Conservation (phyloP, 2,888 invertebrate species). For the Ennomos erosarius region DNA sequence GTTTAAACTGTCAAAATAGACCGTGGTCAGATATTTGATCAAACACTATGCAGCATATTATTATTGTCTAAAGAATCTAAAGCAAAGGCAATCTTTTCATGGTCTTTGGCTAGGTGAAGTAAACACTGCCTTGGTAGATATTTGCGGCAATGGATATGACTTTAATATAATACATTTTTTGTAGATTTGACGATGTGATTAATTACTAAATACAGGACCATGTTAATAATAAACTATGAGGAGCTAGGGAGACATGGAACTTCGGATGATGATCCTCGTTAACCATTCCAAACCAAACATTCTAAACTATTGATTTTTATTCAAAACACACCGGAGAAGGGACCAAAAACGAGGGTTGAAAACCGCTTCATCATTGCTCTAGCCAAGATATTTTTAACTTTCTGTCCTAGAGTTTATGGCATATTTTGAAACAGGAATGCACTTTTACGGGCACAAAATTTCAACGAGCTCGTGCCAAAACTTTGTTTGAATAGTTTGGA, state of each 20-base stretch:
- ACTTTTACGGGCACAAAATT: constrained; percentile 38
- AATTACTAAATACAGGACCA: too few species aligned
- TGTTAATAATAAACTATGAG: too few species aligned
- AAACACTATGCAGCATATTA: too few species aligned
- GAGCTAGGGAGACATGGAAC: constrained; percentile 10
- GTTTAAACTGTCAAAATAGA: too few species aligned
- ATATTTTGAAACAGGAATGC: not conserved
- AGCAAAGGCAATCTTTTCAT: too few species aligned
- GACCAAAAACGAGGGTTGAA: constrained; percentile 21
- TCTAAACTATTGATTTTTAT: constrained; percentile 34
- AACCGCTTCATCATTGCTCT: not conserved
- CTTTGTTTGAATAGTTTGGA: constrained; percentile 51
- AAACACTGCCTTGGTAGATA: too few species aligned
- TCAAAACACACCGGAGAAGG: constrained; percentile 28
- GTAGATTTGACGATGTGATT: too few species aligned
- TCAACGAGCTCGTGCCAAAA: constrained; percentile 58
- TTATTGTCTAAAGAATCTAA: too few species aligned
- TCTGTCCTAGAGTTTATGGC: not conserved
- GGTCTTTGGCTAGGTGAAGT: too few species aligned
- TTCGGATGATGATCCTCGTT: constrained; percentile 29
- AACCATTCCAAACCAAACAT: constrained; percentile 32
- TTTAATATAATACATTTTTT: too few species aligned
- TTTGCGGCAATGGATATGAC: too few species aligned
- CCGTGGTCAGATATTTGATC: too few species aligned
- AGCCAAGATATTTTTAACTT: constrained; percentile 10